Percentiles rank a stretch among this genome's conserved stretches.
Conservation (phyloP, 2,113 vertebrate genomes). For the Daubentonia madagascariensis region DNA sequence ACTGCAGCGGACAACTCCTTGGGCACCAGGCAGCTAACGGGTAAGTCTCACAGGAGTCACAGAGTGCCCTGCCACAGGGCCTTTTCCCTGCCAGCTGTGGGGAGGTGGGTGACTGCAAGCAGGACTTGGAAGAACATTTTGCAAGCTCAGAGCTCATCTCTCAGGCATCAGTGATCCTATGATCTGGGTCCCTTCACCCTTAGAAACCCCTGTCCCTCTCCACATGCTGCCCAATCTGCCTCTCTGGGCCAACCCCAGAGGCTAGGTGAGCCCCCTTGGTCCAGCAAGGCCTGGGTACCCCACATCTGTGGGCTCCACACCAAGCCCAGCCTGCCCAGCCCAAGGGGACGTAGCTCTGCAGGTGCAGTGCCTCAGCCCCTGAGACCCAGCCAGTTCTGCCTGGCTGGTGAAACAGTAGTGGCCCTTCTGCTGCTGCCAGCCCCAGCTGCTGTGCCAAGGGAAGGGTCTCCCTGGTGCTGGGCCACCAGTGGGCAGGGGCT, state of each 20-base stretch:
- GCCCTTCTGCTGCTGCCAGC: not conserved
- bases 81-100: not conserved
- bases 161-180: not conserved
- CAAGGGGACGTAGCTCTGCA: too few species aligned
- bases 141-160: not conserved
- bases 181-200: not conserved
- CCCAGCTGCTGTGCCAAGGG: not conserved
- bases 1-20: not conserved
- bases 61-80: not conserved
- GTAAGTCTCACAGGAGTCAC: constrained; percentile 59
- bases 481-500: not conserved
- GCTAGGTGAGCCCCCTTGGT: not conserved
- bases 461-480: not conserved
- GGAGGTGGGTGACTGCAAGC: not conserved
- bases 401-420: constrained; percentile 73
- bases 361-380: not conserved
- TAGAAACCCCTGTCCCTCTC: not conserved
- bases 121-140: accelerated
- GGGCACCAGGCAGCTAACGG: constrained; percentile 52
- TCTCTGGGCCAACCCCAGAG: not conserved
- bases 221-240: too few species aligned
- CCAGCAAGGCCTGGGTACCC: not conserved
- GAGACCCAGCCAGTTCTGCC: constrained; percentile 72
- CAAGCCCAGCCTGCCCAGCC: not conserved
- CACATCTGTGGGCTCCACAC: accelerated